These are phyloP conservation scores for Ariolimax columbianus DNA, from an alignment of 2,888 invertebrate species.

Conservation along the genomic window DNA sequence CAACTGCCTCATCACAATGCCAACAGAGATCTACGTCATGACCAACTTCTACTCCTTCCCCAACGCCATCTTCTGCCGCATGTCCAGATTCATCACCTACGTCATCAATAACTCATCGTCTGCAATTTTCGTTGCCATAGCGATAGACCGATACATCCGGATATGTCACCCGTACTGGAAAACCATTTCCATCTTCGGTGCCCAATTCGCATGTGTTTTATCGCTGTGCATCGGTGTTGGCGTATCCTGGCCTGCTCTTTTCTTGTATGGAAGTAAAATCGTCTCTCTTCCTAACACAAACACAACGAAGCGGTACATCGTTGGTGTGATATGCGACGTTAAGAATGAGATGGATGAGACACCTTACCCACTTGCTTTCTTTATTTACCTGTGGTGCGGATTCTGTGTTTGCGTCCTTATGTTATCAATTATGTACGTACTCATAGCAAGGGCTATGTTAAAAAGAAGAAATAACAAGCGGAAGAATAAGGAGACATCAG, in stretches of 20 bases:
- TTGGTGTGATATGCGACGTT: slow-evolving; percentile 53
- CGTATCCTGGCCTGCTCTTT: slow-evolving; percentile 59
- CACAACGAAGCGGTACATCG: slow-evolving; percentile 22
- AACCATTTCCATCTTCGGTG: slow-evolving; percentile 47
- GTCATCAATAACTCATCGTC: slow-evolving; percentile 58
- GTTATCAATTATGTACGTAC: slow-evolving; percentile 56
- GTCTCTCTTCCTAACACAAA: slow-evolving; percentile 36
- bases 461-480: slow-evolving; percentile 48
- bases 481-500: not conserved
- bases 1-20: slow-evolving; percentile 59
- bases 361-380: slow-evolving; percentile 55
- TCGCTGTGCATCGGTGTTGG: slow-evolving; percentile 53
- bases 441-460: slow-evolving; percentile 56
- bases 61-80: slow-evolving; percentile 53
- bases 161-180: slow-evolving; percentile 57
- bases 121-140: slow-evolving; percentile 56
- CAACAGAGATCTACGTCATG: slow-evolving; percentile 58
- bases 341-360: slow-evolving; percentile 52
- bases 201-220: slow-evolving; percentile 55
- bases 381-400: slow-evolving; percentile 56
- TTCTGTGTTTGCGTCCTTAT: slow-evolving; percentile 52
- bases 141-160: slow-evolving; percentile 59
- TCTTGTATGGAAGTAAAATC: slow-evolving; percentile 56
- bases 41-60: slow-evolving; percentile 57
- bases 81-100: slow-evolving; percentile 58